phyloP scores from a whole-genome alignment of 2,888 invertebrate genomes.

The Chydorus sphaericus region DNA sequence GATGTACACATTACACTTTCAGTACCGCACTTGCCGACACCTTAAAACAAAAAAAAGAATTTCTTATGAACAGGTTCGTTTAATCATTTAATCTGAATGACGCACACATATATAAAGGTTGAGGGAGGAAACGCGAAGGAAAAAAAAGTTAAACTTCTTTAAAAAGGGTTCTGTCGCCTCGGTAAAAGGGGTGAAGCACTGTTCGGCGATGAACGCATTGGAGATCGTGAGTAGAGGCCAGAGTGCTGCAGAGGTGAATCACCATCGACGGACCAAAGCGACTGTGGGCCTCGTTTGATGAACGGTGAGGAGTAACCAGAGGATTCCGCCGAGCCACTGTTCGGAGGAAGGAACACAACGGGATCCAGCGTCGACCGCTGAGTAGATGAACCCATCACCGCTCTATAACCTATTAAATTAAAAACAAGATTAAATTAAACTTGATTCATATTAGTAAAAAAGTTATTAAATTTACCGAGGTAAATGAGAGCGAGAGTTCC shows the following conservation, averaged over 20 bases:
- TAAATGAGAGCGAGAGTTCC: conserved; percentile 8
- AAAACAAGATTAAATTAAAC: no score
- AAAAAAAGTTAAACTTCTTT: no score
- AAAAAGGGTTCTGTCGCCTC: neutral
- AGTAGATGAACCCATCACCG: neutral
- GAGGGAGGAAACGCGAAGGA: no score
- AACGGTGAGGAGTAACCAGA: neutral
- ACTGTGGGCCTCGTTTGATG: conserved; percentile 4
- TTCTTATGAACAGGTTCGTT: no score
- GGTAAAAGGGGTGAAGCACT: neutral
- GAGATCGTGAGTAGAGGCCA: neutral
- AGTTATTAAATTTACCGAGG: conserved; percentile 4
- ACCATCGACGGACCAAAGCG: conserved; percentile 8
- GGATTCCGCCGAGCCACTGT: neutral
- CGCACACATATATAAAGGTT: no score
- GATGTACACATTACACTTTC: no score
- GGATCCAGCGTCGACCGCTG: neutral
- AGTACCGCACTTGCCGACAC: no score
- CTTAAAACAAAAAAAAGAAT: no score
- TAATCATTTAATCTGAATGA: no score
- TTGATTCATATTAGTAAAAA: neutral
- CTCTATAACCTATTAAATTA: conserved; percentile 3
- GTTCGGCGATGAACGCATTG: neutral
- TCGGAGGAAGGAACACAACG: neutral
- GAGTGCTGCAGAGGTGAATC: neutral